Conservation (phyloP, 2,797 vertebrate genomes). For the Sebastes reedi region DNA sequence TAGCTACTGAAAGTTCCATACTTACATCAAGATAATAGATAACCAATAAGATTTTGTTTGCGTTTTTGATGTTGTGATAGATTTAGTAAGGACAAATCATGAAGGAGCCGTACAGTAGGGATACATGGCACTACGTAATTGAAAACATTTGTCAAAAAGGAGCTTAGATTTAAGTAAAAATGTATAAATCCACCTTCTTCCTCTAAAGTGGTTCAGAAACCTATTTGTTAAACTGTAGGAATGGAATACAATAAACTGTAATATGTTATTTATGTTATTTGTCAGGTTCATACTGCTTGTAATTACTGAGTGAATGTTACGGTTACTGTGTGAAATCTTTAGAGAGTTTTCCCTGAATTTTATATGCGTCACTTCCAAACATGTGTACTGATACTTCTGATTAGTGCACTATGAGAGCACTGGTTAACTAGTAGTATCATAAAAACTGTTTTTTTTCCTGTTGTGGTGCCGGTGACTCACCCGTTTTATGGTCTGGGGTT, state of each 20-base stretch:
- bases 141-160: too few species aligned
- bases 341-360: background rate
- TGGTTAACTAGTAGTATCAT: slow-evolving; percentile 11
- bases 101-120: too few species aligned
- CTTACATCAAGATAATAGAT: too few species aligned
- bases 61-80: too few species aligned
- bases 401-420: background rate
- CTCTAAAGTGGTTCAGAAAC: background rate
- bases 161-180: background rate
- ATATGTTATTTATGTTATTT: background rate
- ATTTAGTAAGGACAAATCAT: too few species aligned
- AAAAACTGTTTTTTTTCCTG: background rate
- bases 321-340: background rate
- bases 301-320: background rate
- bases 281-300: background rate
- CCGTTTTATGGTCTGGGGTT: slow-evolving; percentile 1
- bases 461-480: slow-evolving; percentile 21
- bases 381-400: background rate
- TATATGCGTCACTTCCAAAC: background rate
- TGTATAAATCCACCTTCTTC: background rate
- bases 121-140: too few species aligned
- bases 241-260: too few species aligned
- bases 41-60: too few species aligned
- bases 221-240: background rate
- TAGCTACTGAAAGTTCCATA: too few species aligned